phyloP scores from a whole-genome alignment of 2,113 vertebrate genomes.

The Nothobranchius kuhntae region DNA sequence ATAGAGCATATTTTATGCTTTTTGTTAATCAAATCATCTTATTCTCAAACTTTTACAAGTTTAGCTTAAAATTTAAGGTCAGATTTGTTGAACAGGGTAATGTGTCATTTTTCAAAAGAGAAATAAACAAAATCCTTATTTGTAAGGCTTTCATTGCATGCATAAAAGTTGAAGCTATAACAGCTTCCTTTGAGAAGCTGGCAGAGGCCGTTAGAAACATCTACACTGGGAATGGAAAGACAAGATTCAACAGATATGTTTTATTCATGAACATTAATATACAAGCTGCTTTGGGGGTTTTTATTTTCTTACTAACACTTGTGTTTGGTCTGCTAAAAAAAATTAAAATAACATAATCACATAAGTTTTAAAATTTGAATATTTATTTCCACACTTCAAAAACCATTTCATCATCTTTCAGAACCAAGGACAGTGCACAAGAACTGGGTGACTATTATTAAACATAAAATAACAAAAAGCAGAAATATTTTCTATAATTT shows the following conservation, averaged over 20 bases:
- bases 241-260: too few relatives aligned
- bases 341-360: too few relatives aligned
- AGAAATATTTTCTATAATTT: too few relatives aligned
- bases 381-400: too few relatives aligned
- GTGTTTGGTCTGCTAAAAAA: background rate
- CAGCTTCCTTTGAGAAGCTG: background rate
- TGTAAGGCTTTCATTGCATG: background rate
- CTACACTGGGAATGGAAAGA: background rate
- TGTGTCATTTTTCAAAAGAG: too few relatives aligned
- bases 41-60: background rate
- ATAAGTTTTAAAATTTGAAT: too few relatives aligned
- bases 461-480: background rate
- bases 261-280: too few relatives aligned
- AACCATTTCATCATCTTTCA: background rate
- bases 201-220: background rate
- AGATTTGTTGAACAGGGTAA: background rate
- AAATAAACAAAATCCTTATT: too few relatives aligned
- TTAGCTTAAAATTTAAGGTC: background rate
- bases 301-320: background rate
- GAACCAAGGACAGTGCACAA: background rate
- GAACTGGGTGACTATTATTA: background rate
- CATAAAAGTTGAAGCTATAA: background rate
- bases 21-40: too few relatives aligned
- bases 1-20: too few relatives aligned
- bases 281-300: too few relatives aligned